Conservation (phyloP, 37 sponge, comb jelly and placozoan genomes). For the Diacarnus erythraeanus region DNA sequence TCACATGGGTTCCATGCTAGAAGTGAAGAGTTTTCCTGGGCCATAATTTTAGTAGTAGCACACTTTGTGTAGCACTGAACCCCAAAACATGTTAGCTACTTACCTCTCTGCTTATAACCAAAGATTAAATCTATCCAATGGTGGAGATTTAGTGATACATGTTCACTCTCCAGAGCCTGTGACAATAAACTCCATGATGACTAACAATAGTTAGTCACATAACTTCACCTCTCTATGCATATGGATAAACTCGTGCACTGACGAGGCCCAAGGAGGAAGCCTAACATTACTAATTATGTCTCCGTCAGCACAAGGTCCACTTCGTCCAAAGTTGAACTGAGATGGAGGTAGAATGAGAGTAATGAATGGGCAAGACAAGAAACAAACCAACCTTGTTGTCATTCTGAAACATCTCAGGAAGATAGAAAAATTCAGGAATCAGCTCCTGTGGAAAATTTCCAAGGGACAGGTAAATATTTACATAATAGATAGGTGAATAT, state of each 20-base stretch:
- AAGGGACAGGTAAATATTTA: neutral
- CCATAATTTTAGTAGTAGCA: conserved; percentile 1
- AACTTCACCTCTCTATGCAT: conserved; percentile 61
- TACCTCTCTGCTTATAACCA: conserved; percentile 92
- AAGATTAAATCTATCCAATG: conserved; percentile 94
- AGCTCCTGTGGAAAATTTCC: conserved; percentile 59
- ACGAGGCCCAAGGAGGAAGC: conserved; percentile 89
- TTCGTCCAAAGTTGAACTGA: conserved; percentile 50
- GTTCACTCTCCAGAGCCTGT: conserved; percentile 89
- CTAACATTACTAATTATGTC: conserved; percentile 52
- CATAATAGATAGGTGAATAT: conserved; percentile 10
- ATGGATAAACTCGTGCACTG: conserved; percentile 63
- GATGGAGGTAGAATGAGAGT: neutral
- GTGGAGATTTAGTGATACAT: conserved; percentile 83
- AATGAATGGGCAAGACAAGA: neutral
- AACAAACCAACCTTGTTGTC: conserved; percentile 57
- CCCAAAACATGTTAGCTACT: neutral
- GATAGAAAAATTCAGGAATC: conserved; percentile 90
- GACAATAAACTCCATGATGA: neutral
- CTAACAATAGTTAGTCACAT: neutral
- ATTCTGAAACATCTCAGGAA: conserved; percentile 87
- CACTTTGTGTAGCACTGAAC: no score
- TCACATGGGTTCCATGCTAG: neutral
- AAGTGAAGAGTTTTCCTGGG: neutral
- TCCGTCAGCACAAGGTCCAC: conserved; percentile 65